Evolutionary conservation across 1,140 invertebrate species (phyloP).

Genomic region (Ylistrum balloti): DNA sequence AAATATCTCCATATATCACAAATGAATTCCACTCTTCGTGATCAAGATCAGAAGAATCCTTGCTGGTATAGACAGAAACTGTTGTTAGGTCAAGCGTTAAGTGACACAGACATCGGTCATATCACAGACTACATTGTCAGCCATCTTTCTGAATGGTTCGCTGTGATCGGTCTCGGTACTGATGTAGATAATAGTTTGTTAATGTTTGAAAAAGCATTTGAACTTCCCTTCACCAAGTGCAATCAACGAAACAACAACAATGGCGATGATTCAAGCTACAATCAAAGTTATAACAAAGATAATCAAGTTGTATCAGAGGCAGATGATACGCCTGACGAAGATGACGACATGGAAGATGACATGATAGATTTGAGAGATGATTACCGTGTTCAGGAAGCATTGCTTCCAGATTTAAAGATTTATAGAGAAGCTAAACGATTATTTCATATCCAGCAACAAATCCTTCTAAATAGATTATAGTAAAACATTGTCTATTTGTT

Average conservation of each 20-base stretch:
- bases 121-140: slow-evolving; percentile 61
- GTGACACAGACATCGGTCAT: slow-evolving; percentile 42
- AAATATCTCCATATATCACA: slow-evolving; percentile 38
- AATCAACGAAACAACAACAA: slow-evolving; percentile 26
- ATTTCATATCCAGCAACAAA: slow-evolving; percentile 66
- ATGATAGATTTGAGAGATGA: slow-evolving; percentile 51
- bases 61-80: slow-evolving; percentile 65
- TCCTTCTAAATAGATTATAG: slow-evolving; percentile 59
- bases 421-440: slow-evolving; percentile 65
- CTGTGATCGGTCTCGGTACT: slow-evolving; percentile 58
- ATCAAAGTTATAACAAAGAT: slow-evolving; percentile 42
- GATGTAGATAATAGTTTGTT: slow-evolving; percentile 51
- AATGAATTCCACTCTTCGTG: background rate
- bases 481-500: too few species aligned
- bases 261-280: background rate
- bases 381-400: slow-evolving; percentile 53
- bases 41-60: slow-evolving; percentile 27
- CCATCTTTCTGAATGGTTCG: slow-evolving; percentile 66
- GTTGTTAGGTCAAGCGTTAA: slow-evolving; percentile 55
- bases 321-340: slow-evolving; percentile 41
- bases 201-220: slow-evolving; percentile 62
- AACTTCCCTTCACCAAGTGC: slow-evolving; percentile 63
- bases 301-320: slow-evolving; percentile 5
- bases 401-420: slow-evolving; percentile 60
- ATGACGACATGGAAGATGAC: slow-evolving; percentile 42